Evolutionary conservation across 2,113 vertebrate species (phyloP).

Genomic region (Colius striatus): DNA sequence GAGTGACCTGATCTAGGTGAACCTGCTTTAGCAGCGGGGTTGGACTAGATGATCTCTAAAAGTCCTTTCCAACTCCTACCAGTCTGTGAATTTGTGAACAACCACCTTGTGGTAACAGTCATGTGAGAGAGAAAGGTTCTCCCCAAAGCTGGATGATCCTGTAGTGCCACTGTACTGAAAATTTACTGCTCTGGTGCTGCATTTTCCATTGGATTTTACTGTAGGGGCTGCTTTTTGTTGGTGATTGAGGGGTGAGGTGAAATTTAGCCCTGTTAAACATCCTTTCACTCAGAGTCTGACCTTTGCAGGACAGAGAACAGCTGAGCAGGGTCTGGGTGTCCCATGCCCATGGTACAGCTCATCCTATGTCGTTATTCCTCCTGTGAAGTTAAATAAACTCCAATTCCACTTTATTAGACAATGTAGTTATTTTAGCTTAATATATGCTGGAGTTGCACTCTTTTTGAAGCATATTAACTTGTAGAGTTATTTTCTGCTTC

Average conservation of each 20-base stretch:
- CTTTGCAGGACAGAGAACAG: background rate
- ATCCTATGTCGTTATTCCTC: background rate
- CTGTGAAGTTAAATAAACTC: no score
- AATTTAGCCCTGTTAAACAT: rapidly evolving
- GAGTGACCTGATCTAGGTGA: no score
- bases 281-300: background rate
- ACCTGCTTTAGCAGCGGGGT: no score
- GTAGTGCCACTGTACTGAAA: background rate
- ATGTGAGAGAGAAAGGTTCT: background rate
- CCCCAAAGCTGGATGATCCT: background rate
- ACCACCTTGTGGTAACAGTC: background rate
- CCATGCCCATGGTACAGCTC: rapidly evolving
- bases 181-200: background rate
- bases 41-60: no score
- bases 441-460: no score
- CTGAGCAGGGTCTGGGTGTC: background rate
- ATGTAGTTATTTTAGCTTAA: background rate
- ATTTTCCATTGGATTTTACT: background rate
- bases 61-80: no score
- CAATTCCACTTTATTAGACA: background rate
- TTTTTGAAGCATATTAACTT: background rate
- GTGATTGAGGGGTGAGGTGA: background rate
- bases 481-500: background rate
- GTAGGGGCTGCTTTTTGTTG: background rate
- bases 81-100: no score